Evolutionary conservation across 2,113 vertebrate genomes (phyloP).

Genomic region (Aptenodytes patagonicus): DNA sequence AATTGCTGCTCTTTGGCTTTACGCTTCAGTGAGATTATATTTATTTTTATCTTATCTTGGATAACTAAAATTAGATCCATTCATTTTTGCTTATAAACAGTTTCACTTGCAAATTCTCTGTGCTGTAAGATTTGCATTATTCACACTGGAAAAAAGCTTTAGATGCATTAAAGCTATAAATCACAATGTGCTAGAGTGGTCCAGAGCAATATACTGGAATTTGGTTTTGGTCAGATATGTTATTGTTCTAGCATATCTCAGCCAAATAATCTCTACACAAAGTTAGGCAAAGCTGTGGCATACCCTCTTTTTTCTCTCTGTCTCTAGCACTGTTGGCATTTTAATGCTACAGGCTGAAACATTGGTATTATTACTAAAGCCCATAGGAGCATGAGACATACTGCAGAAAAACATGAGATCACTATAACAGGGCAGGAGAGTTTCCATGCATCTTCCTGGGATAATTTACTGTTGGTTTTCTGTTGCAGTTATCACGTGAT

Average conservation of each 20-base stretch:
- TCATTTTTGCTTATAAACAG: not conserved
- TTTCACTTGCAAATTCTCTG: not conserved
- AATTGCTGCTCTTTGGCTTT: not conserved
- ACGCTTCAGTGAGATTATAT: not conserved
- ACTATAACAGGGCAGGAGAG: rapidly evolving
- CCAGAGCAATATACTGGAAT: not conserved
- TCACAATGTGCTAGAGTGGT: not conserved
- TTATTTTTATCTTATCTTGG: not conserved
- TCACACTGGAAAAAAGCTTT: not conserved
- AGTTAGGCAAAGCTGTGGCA: not conserved
- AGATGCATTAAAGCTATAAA: not conserved
- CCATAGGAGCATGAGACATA: not conserved
- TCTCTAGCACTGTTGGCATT: not conserved
- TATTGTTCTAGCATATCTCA: not conserved
- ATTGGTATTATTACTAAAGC: not conserved
- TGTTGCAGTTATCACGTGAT: not conserved
- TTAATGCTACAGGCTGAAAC: not conserved
- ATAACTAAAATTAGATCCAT: not conserved
- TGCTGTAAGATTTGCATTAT: not conserved
- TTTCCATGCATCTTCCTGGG: not conserved
- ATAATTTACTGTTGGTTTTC: not conserved
- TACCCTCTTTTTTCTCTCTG: not conserved
- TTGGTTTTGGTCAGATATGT: not conserved
- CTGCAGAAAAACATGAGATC: not conserved
- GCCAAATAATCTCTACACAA: not conserved